phyloP scores from a whole-genome alignment of 2,797 vertebrate genomes.

The Myoxocephalus aenaeus region DNA sequence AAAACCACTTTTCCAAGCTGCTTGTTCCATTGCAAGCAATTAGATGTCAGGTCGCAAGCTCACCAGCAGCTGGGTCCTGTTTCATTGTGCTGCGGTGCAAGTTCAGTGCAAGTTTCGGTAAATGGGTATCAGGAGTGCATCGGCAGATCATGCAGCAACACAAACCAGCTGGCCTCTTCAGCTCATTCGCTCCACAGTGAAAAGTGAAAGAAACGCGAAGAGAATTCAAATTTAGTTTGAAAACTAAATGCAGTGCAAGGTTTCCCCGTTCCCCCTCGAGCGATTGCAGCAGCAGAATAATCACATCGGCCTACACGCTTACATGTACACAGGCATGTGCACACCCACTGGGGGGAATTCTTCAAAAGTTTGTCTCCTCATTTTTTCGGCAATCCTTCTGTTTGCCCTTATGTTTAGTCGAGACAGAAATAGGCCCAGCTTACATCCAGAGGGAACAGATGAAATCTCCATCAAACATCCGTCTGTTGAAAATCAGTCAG shows the following conservation, averaged over 20 bases:
- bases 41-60: constrained; percentile 62
- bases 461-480: constrained; percentile 37
- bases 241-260: constrained; percentile 45
- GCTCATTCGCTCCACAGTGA: constrained; percentile 42
- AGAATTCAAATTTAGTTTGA: constrained; percentile 59
- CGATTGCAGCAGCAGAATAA: constrained; percentile 42
- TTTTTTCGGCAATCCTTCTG: constrained; percentile 40
- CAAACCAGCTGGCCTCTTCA: constrained; percentile 67
- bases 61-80: constrained; percentile 74
- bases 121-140: constrained; percentile 58
- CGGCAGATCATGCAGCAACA: constrained; percentile 51
- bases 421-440: constrained; percentile 57
- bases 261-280: constrained; percentile 48
- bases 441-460: constrained; percentile 47
- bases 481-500: constrained; percentile 15
- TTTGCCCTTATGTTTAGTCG: constrained; percentile 38
- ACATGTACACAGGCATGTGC: constrained; percentile 50
- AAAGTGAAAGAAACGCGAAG: constrained; percentile 41
- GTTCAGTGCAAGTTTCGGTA: constrained; percentile 55
- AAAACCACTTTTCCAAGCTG: constrained; percentile 71
- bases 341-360: constrained; percentile 48
- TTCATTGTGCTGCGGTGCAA: constrained; percentile 48
- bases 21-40: constrained; percentile 71
- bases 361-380: constrained; percentile 55
- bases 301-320: constrained; percentile 7